Conservation (phyloP, 2,113 vertebrate genomes). For the Pituophis catenifer region DNA sequence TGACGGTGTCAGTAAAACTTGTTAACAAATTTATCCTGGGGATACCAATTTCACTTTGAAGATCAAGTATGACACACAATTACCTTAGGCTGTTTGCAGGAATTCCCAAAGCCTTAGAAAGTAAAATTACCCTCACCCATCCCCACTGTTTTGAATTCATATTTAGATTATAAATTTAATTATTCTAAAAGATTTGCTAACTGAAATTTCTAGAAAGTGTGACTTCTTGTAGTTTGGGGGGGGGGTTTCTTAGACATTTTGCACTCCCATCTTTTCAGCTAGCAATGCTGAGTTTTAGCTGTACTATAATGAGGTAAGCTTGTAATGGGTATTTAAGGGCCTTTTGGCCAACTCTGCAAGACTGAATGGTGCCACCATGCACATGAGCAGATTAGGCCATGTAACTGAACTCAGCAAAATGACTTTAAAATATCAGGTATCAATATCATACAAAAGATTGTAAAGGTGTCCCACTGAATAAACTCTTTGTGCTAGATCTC, state of each 20-base stretch:
- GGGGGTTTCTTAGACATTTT: not conserved
- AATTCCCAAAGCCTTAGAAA: not conserved
- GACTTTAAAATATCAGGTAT: not conserved
- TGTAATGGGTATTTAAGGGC: not conserved
- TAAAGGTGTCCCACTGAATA: not conserved
- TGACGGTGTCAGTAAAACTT: constrained; percentile 37
- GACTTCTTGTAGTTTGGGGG: not conserved
- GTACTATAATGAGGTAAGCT: not conserved
- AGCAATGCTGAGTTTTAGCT: not conserved
- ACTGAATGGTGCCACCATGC: not conserved
- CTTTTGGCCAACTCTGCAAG: not conserved
- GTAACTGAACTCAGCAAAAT: not conserved
- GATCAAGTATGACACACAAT: constrained; percentile 41
- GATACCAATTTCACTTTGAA: constrained; percentile 38
- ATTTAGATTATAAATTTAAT: not conserved
- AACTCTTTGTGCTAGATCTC: not conserved
- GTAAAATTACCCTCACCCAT: not conserved
- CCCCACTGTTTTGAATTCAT: not conserved
- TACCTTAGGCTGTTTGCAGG: not conserved
- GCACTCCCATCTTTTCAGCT: not conserved
- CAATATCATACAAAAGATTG: not conserved
- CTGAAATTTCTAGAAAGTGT: not conserved
- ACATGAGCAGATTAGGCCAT: not conserved
- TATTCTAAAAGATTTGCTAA: not conserved
- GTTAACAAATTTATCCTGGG: constrained; percentile 33